phyloP scores from a whole-genome alignment of 2,113 vertebrate genomes.

The Climacteris rufus region DNA sequence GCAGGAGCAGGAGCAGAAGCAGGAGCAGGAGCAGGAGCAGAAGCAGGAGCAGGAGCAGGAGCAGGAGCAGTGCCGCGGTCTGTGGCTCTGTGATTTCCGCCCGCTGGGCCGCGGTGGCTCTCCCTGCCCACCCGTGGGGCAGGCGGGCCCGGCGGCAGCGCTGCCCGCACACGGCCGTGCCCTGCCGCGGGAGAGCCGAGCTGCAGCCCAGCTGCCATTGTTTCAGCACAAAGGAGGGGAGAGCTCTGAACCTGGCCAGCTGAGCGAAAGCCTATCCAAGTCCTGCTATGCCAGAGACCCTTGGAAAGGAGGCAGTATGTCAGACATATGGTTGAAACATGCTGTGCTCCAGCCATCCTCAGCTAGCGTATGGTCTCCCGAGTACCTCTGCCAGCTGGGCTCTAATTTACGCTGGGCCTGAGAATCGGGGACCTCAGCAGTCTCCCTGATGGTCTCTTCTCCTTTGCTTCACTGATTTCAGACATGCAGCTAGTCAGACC shows the following conservation, averaged over 20 bases:
- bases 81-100: not conserved
- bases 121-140: not conserved
- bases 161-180: no score
- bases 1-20: not conserved
- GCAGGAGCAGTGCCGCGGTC: not conserved
- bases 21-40: not conserved
- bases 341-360: conserved; percentile 61
- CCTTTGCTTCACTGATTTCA: conserved; percentile 58
- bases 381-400: conserved; percentile 57
- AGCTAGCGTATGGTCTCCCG: conserved; percentile 54
- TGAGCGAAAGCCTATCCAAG: conserved; percentile 16
- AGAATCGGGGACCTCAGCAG: conserved; percentile 24
- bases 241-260: conserved; percentile 44
- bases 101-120: not conserved
- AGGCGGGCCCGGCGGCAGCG: not conserved
- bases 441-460: conserved; percentile 34
- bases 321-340: conserved; percentile 59
- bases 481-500: not conserved
- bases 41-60: not conserved
- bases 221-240: conserved; percentile 26
- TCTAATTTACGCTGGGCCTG: conserved; percentile 42
- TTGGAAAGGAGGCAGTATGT: conserved; percentile 57
- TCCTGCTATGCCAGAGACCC: conserved; percentile 10
- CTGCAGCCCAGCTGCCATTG: not conserved
- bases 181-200: not conserved